Evolutionary conservation across 1,140 invertebrate genomes (phyloP).

Genomic region (Drosophila mayri): DNA sequence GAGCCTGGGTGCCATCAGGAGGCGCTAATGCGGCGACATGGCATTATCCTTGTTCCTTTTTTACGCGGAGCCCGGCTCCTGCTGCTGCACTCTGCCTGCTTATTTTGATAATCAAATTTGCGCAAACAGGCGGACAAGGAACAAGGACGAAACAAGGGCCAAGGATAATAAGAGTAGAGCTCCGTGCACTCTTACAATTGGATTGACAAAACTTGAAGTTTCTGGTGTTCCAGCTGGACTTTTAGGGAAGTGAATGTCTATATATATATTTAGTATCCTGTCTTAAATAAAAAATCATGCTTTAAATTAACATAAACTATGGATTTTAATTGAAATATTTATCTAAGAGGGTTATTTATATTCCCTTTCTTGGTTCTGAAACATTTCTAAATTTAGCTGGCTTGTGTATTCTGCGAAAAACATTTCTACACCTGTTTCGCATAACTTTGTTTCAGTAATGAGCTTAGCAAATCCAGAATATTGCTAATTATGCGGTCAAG

Average conservation of each 20-base stretch:
- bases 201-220: slow-evolving; percentile 17
- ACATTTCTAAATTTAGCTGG: too few relatives aligned
- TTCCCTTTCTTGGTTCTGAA: too few relatives aligned
- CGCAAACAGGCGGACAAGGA: slow-evolving; percentile 65
- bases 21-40: slow-evolving; percentile 72
- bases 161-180: slow-evolving; percentile 38
- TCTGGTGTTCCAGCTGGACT: not conserved
- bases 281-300: not conserved
- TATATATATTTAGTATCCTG: not conserved
- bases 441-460: not conserved
- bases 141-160: slow-evolving; percentile 21
- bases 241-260: not conserved
- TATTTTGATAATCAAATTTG: slow-evolving; percentile 83
- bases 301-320: not conserved
- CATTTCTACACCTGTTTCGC: not conserved
- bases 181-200: slow-evolving; percentile 55
- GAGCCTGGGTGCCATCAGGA: slow-evolving; percentile 14
- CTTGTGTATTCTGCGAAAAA: not conserved
- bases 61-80: not conserved
- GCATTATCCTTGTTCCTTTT: slow-evolving; percentile 59
- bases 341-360: too few relatives aligned
- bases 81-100: slow-evolving; percentile 27
- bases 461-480: not conserved
- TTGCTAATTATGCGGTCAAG: not conserved
- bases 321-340: too few relatives aligned